Conservation (phyloP, 1,140 invertebrate genomes). For the Watersipora subatra region DNA sequence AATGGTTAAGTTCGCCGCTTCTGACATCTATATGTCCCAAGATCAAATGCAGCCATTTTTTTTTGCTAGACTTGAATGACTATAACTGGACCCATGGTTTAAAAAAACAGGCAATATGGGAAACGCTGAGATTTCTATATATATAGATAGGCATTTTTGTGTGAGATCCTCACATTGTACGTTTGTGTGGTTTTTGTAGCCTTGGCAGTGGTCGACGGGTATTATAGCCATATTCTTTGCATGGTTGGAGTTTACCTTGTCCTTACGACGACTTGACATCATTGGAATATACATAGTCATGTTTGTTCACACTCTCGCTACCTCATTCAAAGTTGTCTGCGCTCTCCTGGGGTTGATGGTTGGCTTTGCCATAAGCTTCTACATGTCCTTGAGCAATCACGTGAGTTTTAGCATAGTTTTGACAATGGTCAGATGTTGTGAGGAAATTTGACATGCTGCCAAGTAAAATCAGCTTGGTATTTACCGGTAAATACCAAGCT, state of each 20-base stretch:
- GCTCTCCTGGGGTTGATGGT: conserved; percentile 46
- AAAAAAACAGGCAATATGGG: too few species aligned
- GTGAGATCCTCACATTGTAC: too few species aligned
- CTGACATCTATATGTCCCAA: too few species aligned
- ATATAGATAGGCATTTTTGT: too few species aligned
- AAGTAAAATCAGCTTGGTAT: neutral
- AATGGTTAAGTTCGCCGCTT: too few species aligned
- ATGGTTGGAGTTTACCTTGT: conserved; percentile 45
- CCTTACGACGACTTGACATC: conserved; percentile 41
- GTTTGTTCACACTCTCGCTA: conserved; percentile 45
- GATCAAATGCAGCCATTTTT: too few species aligned
- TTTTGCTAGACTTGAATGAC: too few species aligned
- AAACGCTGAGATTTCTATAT: too few species aligned
- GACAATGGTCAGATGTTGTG: neutral
- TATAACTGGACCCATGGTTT: too few species aligned
- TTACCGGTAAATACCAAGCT: neutral
- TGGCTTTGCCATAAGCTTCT: conserved; percentile 44
- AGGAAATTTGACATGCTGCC: neutral
- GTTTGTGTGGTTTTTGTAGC: conserved; percentile 25
- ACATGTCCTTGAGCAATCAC: conserved; percentile 38
- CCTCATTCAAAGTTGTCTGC: conserved; percentile 43
- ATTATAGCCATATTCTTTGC: conserved; percentile 40
- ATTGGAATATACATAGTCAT: conserved; percentile 49
- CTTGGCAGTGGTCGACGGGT: conserved; percentile 46
- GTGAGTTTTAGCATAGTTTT: conserved; percentile 19